Percentiles rank a stretch among this genome's conserved stretches.
phyloP scores from a whole-genome alignment of 2,888 invertebrate genomes.

The Diaphora mendica region DNA sequence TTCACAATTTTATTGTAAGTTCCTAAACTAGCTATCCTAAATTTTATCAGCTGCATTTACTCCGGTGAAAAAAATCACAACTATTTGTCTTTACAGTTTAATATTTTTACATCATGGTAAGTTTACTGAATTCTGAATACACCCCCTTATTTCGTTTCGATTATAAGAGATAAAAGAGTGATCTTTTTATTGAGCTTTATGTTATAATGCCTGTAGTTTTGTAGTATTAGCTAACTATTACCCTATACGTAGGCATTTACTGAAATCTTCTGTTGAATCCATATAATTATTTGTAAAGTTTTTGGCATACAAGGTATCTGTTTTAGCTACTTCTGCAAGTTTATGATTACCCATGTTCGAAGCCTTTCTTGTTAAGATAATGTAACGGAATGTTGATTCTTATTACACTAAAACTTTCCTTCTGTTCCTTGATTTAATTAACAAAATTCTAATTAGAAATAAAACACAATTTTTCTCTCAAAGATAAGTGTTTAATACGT shows the following conservation, averaged over 20 bases:
- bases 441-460: no score
- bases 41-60: neutral
- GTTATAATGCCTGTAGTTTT: neutral
- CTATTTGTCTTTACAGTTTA: slow-evolving; percentile 23
- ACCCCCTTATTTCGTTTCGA: neutral
- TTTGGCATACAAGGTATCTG: neutral
- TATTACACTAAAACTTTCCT: no score
- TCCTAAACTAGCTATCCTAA: neutral
- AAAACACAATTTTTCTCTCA: no score
- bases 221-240: neutral
- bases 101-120: slow-evolving; percentile 43
- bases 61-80: neutral
- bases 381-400: no score
- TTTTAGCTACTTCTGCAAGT: neutral
- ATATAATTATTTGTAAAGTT: neutral
- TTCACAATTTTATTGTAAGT: slow-evolving; percentile 1
- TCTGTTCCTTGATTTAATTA: no score
- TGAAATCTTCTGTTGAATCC: neutral
- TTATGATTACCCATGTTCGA: neutral
- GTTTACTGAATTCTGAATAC: slow-evolving; percentile 8
- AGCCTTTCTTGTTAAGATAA: neutral
- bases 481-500: no score
- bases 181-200: neutral
- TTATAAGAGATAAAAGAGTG: neutral
- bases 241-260: neutral